phyloP scores from a whole-genome alignment of 1,140 invertebrate genomes.

The Meloidogyne exigua region DNA sequence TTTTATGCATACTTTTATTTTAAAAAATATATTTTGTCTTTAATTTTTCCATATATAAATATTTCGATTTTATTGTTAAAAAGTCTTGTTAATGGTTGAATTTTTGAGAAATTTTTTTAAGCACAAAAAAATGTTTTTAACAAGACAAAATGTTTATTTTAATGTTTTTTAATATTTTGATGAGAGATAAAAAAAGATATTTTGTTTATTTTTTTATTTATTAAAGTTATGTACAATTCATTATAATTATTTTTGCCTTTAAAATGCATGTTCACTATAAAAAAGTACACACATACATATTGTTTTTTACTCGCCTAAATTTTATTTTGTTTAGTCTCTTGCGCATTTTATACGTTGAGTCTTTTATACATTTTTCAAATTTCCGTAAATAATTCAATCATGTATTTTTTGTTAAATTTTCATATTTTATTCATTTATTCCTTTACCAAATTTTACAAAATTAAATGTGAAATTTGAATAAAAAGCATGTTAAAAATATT shows the following conservation, averaged over 20 bases:
- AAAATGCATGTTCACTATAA: not conserved
- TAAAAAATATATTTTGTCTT: not conserved
- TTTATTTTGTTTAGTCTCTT: no score
- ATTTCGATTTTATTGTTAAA: not conserved
- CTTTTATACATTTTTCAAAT: not conserved
- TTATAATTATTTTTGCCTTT: not conserved
- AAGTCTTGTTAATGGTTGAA: not conserved
- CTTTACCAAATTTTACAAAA: not conserved
- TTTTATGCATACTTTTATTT: not conserved
- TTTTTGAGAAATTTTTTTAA: no score
- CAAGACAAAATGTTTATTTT: not conserved
- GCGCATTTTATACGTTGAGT: no score
- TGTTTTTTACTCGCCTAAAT: not conserved
- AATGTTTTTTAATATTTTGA: not conserved
- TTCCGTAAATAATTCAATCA: not conserved
- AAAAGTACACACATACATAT: not conserved
- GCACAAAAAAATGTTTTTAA: not conserved
- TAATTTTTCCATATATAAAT: not conserved
- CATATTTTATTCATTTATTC: not conserved
- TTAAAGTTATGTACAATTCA: not conserved
- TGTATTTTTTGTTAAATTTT: slow-evolving; percentile 6
- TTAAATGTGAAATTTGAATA: not conserved
- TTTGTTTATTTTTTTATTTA: not conserved
- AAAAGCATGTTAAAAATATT: not conserved
- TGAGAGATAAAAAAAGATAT: not conserved